Conservation (phyloP, 2,797 vertebrate genomes). For the Hippoglossus hippoglossus region DNA sequence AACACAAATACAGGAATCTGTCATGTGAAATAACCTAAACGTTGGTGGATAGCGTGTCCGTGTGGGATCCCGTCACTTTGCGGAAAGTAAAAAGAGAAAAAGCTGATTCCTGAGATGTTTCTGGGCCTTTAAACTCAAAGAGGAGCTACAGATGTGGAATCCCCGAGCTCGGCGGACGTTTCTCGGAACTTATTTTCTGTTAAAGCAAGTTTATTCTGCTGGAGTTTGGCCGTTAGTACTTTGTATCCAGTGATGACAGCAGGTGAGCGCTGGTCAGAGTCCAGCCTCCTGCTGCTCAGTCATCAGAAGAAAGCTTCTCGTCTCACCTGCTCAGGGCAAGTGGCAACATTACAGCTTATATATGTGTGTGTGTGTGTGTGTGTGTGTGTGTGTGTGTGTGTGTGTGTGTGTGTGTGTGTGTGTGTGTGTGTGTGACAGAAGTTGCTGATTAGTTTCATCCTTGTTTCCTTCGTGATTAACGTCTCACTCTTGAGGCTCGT, state of each 20-base stretch:
- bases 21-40: not conserved
- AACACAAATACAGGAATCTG: not conserved
- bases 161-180: not conserved
- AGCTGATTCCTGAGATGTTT: not conserved
- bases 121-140: not conserved
- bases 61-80: not conserved
- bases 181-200: constrained; percentile 18
- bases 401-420: too few species aligned
- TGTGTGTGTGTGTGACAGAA: not conserved
- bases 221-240: constrained; percentile 34
- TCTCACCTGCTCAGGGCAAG: constrained; percentile 18
- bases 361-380: not conserved
- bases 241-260: constrained; percentile 43
- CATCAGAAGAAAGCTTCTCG: not conserved
- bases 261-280: constrained; percentile 33
- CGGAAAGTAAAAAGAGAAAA: not conserved
- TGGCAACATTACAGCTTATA: not conserved
- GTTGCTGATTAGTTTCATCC: constrained; percentile 23
- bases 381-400: too few species aligned
- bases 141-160: not conserved
- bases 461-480: constrained; percentile 6
- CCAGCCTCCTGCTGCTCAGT: not conserved
- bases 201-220: constrained; percentile 19
- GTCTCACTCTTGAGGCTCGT: too few species aligned
- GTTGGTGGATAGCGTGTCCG: too few species aligned